Evolutionary conservation across 2,888 invertebrate genomes (phyloP).

Genomic region (Drosophila anomalipes): DNA sequence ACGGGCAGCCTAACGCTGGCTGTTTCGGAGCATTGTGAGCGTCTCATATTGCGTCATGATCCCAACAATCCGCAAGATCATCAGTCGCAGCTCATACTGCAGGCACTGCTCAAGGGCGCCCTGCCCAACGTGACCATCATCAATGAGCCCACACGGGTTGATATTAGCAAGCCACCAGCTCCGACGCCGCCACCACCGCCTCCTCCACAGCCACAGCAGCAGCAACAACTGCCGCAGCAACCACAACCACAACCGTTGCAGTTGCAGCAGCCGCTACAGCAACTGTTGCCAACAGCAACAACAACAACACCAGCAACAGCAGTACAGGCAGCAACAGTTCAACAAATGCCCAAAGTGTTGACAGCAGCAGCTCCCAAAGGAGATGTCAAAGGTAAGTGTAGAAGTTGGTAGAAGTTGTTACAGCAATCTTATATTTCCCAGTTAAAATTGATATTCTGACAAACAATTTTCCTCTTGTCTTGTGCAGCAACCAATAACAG

Average conservation of each 20-base stretch:
- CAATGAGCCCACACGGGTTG: constrained; percentile 83
- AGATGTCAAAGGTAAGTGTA: constrained; percentile 56
- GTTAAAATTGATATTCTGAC: not conserved
- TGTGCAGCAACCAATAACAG: constrained; percentile 52
- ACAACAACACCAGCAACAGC: constrained; percentile 16
- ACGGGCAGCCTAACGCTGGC: constrained; percentile 89
- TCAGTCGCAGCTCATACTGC: constrained; percentile 85
- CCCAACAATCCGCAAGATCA: constrained; percentile 87
- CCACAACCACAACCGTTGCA: constrained; percentile 39
- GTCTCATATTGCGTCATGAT: constrained; percentile 89
- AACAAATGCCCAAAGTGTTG: constrained; percentile 33
- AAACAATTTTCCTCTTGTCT: no score
- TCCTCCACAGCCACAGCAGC: constrained; percentile 37
- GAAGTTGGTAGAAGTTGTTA: not conserved
- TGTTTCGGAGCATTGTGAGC: constrained; percentile 89
- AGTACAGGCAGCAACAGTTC: constrained; percentile 37
- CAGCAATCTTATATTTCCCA: not conserved
- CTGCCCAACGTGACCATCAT: constrained; percentile 85
- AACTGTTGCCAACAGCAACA: constrained; percentile 36
- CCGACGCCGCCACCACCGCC: constrained; percentile 29
- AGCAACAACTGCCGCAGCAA: constrained; percentile 38
- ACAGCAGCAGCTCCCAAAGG: constrained; percentile 51
- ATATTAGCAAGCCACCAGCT: constrained; percentile 51
- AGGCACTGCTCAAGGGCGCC: constrained; percentile 85
- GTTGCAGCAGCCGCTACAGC: constrained; percentile 42